Evolutionary conservation across 2,797 vertebrate genomes (phyloP).

Genomic region (Coluber constrictor): DNA sequence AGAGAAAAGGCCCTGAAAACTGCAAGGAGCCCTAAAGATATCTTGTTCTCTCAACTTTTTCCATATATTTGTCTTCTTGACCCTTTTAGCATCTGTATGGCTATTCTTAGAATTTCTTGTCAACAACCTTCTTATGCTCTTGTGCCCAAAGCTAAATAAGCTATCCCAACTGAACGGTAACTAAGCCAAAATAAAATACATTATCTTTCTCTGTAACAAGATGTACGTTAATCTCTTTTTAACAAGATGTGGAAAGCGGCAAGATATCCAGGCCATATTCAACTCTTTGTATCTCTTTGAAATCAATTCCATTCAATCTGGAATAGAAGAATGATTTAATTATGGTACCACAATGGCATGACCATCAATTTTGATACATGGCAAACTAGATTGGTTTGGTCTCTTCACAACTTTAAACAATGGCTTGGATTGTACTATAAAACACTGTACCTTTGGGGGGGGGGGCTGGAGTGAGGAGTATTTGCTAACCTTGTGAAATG

Average conservation of each 20-base stretch:
- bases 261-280: neutral
- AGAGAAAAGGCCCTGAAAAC: neutral
- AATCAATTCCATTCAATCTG: neutral
- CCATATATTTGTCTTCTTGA: neutral
- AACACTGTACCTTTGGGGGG: neutral
- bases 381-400: neutral
- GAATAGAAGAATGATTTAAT: neutral
- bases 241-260: neutral
- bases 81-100: neutral
- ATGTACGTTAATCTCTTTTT: neutral
- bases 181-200: constrained; percentile 1
- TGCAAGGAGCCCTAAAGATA: neutral
- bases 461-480: neutral
- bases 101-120: neutral
- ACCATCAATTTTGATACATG: no score
- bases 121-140: neutral
- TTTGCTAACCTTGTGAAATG: neutral
- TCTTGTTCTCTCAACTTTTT: neutral
- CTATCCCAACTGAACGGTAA: neutral
- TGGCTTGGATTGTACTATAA: neutral
- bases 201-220: neutral
- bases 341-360: neutral
- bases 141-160: neutral
- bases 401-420: neutral
- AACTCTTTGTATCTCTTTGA: neutral